Conservation (phyloP, 2,888 invertebrate species). For the Elegia similella region DNA sequence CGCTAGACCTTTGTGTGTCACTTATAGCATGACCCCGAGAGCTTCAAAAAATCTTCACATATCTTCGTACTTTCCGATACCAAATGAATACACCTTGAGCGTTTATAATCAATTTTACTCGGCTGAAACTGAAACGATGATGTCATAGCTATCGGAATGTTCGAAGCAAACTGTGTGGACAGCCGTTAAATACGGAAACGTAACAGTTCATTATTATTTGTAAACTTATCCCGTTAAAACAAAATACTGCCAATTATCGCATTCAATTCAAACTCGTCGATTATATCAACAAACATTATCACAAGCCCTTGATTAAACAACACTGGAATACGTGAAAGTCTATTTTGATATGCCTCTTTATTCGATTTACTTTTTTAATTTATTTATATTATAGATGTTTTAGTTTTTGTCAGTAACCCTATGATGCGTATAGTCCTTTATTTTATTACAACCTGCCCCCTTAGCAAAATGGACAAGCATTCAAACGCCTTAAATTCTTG, state of each 20-base stretch:
- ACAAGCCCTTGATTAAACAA: background rate
- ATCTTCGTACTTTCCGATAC: conserved; percentile 12
- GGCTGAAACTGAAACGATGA: conserved; percentile 5
- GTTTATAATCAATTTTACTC: background rate
- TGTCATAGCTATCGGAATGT: conserved; percentile 15
- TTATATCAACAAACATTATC: background rate
- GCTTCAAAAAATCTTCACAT: conserved; percentile 31
- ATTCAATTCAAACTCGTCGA: background rate
- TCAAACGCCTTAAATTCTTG: too few relatives aligned
- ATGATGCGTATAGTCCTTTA: conserved; percentile 14
- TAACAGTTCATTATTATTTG: conserved; percentile 5
- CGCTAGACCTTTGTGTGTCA: conserved; percentile 75
- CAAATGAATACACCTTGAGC: background rate
- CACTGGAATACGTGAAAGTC: background rate
- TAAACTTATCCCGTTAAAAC: conserved; percentile 6
- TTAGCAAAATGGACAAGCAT: background rate
- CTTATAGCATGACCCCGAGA: conserved; percentile 72
- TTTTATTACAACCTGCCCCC: background rate
- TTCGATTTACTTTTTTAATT: background rate
- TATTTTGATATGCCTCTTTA: background rate
- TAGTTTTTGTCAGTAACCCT: conserved; percentile 58
- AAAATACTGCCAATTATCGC: conserved; percentile 13
- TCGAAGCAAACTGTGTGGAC: conserved; percentile 6
- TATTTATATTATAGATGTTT: conserved; percentile 21
- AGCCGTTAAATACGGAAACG: conserved; percentile 5